Evolutionary conservation across 2,888 invertebrate genomes (phyloP).

Genomic region (Dasysyrphus albostriatus): DNA sequence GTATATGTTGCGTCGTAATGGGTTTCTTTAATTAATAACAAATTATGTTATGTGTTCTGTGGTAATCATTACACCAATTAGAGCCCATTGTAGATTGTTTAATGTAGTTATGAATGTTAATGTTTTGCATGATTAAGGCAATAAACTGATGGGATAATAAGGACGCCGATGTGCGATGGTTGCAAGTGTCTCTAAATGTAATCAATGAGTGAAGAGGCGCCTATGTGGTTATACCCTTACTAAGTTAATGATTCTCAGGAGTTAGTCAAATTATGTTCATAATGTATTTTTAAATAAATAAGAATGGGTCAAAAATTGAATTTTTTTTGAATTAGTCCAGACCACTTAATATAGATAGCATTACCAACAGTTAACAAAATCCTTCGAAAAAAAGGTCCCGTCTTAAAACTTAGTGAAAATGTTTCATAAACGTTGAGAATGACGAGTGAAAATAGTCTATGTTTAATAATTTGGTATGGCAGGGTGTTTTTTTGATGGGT

Average conservation of each 20-base stretch:
- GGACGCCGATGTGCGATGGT: neutral
- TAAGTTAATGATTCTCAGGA: neutral
- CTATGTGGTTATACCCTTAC: neutral
- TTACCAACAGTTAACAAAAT: too few species aligned
- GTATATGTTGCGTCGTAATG: slow-evolving; percentile 36
- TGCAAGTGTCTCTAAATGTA: slow-evolving; percentile 3
- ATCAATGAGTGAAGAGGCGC: slow-evolving; percentile 15
- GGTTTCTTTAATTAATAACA: slow-evolving; percentile 73
- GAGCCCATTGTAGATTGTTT: slow-evolving; percentile 59
- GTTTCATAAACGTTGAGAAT: too few species aligned
- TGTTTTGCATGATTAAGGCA: slow-evolving; percentile 46
- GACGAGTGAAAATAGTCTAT: too few species aligned
- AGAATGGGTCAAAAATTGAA: too few species aligned
- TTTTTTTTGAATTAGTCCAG: too few species aligned
- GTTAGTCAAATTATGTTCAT: neutral
- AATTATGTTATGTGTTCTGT: slow-evolving; percentile 68
- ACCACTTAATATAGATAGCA: too few species aligned
- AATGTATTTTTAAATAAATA: too few species aligned
- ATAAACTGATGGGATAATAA: slow-evolving; percentile 51
- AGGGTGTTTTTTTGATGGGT: too few species aligned
- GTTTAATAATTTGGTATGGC: too few species aligned
- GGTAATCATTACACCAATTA: slow-evolving; percentile 70
- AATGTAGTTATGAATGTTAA: slow-evolving; percentile 64
- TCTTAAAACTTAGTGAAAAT: too few species aligned
- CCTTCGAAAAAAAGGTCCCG: too few species aligned